These are phyloP conservation scores for Oreotrochilus melanogaster DNA, from an alignment of 2,113 vertebrate genomes.

Conservation along the genomic window DNA sequence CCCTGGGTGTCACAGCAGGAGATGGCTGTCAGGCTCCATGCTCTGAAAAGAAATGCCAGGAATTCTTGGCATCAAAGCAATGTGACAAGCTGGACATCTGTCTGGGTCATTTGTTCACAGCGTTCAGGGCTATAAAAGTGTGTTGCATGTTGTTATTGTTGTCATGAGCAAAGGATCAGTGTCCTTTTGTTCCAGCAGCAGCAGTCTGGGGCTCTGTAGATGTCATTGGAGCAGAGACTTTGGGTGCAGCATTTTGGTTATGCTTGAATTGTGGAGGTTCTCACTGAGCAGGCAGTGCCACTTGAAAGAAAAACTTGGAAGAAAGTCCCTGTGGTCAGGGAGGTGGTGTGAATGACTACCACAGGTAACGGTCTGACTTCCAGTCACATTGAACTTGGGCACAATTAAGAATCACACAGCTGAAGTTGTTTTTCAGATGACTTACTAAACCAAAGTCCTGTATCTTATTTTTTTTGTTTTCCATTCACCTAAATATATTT, in stretches of 20 bases:
- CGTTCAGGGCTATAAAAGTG: not conserved
- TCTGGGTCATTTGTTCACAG: not conserved
- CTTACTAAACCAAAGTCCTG: not conserved
- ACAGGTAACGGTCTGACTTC: not conserved
- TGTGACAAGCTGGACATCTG: not conserved
- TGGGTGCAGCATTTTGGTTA: fast-evolving
- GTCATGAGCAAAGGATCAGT: not conserved
- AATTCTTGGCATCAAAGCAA: not conserved
- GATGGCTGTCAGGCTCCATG: not conserved
- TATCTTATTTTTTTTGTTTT: not conserved
- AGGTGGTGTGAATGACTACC: not conserved
- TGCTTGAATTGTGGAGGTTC: fast-evolving
- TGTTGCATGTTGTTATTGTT: not conserved
- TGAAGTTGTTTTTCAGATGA: not conserved
- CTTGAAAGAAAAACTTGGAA: fast-evolving
- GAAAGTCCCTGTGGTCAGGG: not conserved
- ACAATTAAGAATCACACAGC: not conserved
- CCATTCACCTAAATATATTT: not conserved
- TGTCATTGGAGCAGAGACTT: fast-evolving
- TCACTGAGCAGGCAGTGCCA: not conserved
- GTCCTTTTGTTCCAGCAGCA: not conserved
- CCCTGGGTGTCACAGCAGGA: not conserved
- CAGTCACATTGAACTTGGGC: not conserved
- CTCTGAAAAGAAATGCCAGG: not conserved
- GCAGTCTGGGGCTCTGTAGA: not conserved